A percentile compares a stretch with the other conserved stretches of the same genome.
These are phyloP conservation scores for Dyspetes luteomarginatus DNA, from an alignment of 2,888 invertebrate species.

Conservation along the genomic window DNA sequence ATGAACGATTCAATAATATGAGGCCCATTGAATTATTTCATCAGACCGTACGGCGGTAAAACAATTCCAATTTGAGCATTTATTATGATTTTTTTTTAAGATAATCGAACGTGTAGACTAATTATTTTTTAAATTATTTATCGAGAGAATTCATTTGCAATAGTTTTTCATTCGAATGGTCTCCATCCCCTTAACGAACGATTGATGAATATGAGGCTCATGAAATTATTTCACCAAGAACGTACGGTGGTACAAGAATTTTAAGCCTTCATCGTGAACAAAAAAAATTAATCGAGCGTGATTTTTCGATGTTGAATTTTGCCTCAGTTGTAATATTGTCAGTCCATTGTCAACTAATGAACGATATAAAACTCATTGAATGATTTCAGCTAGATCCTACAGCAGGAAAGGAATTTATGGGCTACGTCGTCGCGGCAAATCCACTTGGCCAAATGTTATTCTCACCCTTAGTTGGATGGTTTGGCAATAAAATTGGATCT, in stretches of 20 bases:
- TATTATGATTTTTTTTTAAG: neutral
- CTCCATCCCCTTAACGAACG: constrained; percentile 44
- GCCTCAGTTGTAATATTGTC: too few species aligned
- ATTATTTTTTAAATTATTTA: neutral
- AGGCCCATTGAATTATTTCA: too few species aligned
- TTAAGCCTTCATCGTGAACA: constrained; percentile 93
- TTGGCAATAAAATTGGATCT: constrained; percentile 91
- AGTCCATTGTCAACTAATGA: too few species aligned
- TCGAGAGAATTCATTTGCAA: neutral
- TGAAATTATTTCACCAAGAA: constrained; percentile 87
- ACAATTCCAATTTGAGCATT: too few species aligned
- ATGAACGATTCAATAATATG: too few species aligned
- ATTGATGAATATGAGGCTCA: constrained; percentile 54
- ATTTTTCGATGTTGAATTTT: too few species aligned
- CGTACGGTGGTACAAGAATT: constrained; percentile 91
- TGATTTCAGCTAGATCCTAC: constrained; percentile 89
- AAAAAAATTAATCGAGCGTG: too few species aligned
- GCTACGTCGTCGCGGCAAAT: constrained; percentile 93
- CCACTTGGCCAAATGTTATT: constrained; percentile 94
- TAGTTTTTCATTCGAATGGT: neutral
- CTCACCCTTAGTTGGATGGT: constrained; percentile 93
- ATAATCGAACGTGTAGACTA: neutral
- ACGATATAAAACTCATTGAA: constrained; percentile 48
- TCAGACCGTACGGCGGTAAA: too few species aligned
- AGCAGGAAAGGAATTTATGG: constrained; percentile 93